Evolutionary conservation across 2,797 vertebrate species (phyloP).

Genomic region (Nothura maculosa): DNA sequence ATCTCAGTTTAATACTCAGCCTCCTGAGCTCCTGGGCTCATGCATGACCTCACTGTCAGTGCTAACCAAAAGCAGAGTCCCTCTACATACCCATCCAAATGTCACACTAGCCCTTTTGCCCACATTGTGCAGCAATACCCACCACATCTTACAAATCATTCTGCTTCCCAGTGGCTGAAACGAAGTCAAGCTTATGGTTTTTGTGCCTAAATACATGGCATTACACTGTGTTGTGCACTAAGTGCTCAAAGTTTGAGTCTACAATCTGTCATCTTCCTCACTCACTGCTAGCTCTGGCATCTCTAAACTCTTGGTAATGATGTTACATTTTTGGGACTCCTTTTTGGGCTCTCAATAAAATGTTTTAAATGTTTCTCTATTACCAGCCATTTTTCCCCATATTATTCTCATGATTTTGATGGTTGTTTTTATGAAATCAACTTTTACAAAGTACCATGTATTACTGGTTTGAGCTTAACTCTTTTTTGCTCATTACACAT

Average conservation of each 20-base stretch:
- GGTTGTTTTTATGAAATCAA: background rate
- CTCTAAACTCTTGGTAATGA: background rate
- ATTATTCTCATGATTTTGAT: background rate
- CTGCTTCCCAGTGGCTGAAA: background rate
- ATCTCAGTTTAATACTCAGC: background rate
- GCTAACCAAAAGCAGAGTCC: background rate
- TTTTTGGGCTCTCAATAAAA: background rate
- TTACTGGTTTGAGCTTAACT: background rate
- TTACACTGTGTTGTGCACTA: background rate
- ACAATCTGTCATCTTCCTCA: background rate
- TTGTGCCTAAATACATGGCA: background rate
- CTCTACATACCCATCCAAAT: background rate
- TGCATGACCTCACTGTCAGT: accelerated
- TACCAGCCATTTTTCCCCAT: background rate
- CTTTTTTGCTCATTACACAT: background rate
- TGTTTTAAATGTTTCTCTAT: background rate
- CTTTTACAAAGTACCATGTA: background rate
- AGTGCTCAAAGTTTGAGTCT: background rate
- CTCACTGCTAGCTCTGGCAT: background rate
- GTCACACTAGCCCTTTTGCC: accelerated
- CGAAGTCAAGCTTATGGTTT: accelerated
- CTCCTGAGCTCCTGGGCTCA: background rate
- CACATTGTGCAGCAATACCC: background rate
- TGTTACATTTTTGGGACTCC: background rate
- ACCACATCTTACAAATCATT: background rate